phyloP scores from a whole-genome alignment of 2,113 vertebrate species.

The Oncorhynchus kisutch region DNA sequence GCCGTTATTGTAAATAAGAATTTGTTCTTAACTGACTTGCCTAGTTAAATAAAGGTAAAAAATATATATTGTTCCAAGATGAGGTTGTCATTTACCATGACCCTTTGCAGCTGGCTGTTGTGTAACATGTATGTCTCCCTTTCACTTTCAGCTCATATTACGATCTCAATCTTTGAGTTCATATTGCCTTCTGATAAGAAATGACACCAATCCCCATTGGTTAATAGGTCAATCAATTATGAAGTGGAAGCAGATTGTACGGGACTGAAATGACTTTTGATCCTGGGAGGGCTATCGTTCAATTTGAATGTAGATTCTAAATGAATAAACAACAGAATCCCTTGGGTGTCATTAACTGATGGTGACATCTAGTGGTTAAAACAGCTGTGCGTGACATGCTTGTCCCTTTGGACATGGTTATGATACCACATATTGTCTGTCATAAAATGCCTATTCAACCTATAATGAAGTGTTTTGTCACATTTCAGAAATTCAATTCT shows the following conservation, averaged over 20 bases:
- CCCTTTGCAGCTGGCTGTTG: slow-evolving; percentile 4
- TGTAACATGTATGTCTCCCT: neutral
- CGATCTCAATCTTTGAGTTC: slow-evolving; percentile 16
- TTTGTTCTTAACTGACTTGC: too few relatives aligned
- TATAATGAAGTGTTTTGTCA: too few relatives aligned
- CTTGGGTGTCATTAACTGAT: slow-evolving; percentile 18
- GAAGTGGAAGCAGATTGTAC: too few relatives aligned
- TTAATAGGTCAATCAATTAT: neutral
- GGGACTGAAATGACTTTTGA: too few relatives aligned
- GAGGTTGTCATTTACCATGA: slow-evolving; percentile 19
- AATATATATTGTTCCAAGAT: slow-evolving; percentile 14
- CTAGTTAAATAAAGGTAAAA: too few relatives aligned
- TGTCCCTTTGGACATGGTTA: too few relatives aligned
- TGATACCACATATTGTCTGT: too few relatives aligned
- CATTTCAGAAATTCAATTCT: neutral
- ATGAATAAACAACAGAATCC: too few relatives aligned
- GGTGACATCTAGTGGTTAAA: slow-evolving; percentile 59
- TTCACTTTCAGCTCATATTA: slow-evolving; percentile 7
- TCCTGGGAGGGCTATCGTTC: too few relatives aligned
- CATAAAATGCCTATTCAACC: too few relatives aligned
- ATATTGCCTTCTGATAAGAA: neutral
- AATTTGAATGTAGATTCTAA: too few relatives aligned
- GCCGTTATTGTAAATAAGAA: too few relatives aligned
- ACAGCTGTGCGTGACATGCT: neutral
- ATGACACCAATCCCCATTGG: neutral